A percentile compares a stretch with the other conserved stretches of the same genome.
Conservation (phyloP, 2,797 vertebrate genomes). For the Hyperoplus lanceolatus region DNA sequence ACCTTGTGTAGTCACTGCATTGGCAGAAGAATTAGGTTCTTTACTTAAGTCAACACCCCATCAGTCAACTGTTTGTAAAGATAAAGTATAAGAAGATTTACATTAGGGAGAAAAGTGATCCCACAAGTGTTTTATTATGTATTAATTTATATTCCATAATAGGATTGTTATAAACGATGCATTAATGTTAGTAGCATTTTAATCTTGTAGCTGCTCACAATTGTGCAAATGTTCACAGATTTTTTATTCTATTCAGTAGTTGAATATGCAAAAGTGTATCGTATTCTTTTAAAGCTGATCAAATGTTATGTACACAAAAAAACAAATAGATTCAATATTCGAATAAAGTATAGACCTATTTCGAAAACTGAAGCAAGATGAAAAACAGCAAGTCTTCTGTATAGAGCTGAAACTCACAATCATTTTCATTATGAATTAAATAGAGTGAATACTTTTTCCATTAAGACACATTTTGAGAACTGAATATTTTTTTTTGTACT, state of each 20-base stretch:
- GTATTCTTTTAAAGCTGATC: neutral
- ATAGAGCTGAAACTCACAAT: neutral
- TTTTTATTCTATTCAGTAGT: neutral
- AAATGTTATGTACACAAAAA: neutral
- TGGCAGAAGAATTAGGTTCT: neutral
- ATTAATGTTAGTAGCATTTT: neutral
- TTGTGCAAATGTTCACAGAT: neutral
- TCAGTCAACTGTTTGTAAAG: too few species aligned
- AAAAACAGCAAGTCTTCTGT: neutral
- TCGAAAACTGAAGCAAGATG: neutral
- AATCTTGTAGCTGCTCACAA: neutral
- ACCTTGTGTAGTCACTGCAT: neutral
- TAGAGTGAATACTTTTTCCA: neutral
- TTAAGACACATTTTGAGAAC: slow-evolving; percentile 10
- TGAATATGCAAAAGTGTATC: neutral
- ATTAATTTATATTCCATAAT: neutral
- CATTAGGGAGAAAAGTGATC: too few species aligned
- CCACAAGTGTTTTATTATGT: neutral
- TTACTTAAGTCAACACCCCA: neutral
- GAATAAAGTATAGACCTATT: neutral
- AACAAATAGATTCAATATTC: too few species aligned
- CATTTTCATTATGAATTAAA: neutral
- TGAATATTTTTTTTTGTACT: slow-evolving; percentile 33
- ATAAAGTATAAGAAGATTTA: too few species aligned
- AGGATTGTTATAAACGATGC: neutral